A percentile compares a stretch with the other conserved stretches of the same genome.
These are phyloP conservation scores for Lutjanus campechanus DNA, from an alignment of 2,797 vertebrate species.

Conservation along the genomic window DNA sequence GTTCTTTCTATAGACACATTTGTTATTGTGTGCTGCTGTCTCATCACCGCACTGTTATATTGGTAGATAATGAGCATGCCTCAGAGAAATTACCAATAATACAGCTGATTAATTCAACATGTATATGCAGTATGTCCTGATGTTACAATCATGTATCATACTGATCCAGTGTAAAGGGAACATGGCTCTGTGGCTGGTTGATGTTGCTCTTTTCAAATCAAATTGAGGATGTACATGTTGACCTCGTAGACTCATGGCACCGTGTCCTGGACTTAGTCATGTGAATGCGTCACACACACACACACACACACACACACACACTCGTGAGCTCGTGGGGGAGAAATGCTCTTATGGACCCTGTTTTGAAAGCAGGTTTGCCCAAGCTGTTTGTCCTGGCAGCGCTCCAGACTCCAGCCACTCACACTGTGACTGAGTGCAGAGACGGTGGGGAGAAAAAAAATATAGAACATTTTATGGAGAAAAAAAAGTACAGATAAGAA, in stretches of 20 bases:
- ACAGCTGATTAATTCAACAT: constrained; percentile 29
- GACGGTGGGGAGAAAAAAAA: background rate
- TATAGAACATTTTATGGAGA: constrained; percentile 41
- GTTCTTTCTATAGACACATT: background rate
- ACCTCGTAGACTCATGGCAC: constrained; percentile 52
- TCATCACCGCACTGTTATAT: constrained; percentile 1
- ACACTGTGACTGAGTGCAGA: constrained; percentile 48
- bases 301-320: constrained; percentile 11
- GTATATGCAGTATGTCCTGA: constrained; percentile 3
- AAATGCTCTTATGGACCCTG: constrained; percentile 53
- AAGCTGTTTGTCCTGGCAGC: constrained; percentile 78
- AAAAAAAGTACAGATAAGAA: constrained; percentile 58
- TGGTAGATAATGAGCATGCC: constrained; percentile 19
- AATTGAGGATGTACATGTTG: constrained; percentile 26
- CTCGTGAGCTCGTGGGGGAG: constrained; percentile 37
- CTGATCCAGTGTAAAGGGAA: background rate
- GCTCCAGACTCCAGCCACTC: constrained; percentile 64
- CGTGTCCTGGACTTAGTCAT: constrained; percentile 52
- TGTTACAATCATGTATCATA: background rate
- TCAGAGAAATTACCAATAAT: constrained; percentile 23
- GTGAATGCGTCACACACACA: constrained; percentile 24
- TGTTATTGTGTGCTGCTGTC: background rate
- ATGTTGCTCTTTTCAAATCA: constrained; percentile 24
- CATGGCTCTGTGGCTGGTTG: constrained; percentile 11
- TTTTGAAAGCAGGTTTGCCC: constrained; percentile 76